phyloP scores from a whole-genome alignment of 2,113 vertebrate genomes.

The Fulmarus glacialis region DNA sequence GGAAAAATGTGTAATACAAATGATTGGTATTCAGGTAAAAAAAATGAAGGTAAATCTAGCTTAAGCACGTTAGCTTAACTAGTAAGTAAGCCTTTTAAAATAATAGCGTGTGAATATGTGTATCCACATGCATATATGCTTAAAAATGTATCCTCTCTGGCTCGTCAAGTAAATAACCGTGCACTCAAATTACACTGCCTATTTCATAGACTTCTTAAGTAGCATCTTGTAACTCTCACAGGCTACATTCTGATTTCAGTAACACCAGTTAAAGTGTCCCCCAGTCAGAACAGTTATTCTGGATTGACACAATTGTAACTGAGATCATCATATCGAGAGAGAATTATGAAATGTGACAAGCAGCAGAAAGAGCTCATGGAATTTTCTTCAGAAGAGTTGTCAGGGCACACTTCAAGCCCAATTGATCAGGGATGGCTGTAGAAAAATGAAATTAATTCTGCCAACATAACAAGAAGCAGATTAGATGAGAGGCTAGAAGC shows the following conservation, averaged over 20 bases:
- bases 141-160: neutral
- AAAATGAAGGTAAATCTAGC: neutral
- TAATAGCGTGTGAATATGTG: neutral
- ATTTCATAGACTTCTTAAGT: neutral
- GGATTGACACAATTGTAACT: neutral
- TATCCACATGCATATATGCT: neutral
- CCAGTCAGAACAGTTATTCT: neutral
- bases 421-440: neutral
- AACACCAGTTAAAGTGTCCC: neutral
- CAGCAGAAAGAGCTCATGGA: neutral
- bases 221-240: neutral
- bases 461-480: neutral
- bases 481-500: neutral
- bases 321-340: neutral
- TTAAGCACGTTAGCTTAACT: neutral
- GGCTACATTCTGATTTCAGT: neutral
- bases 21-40: neutral
- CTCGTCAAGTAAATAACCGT: neutral
- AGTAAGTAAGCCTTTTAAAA: neutral
- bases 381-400: neutral
- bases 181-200: neutral
- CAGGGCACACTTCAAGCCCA: neutral
- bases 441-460: slow-evolving; percentile 39
- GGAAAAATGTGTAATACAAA: neutral
- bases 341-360: slow-evolving; percentile 1